Evolutionary conservation across 2,113 vertebrate genomes (phyloP).

Genomic region (Cyanoramphus novaezelandiae): DNA sequence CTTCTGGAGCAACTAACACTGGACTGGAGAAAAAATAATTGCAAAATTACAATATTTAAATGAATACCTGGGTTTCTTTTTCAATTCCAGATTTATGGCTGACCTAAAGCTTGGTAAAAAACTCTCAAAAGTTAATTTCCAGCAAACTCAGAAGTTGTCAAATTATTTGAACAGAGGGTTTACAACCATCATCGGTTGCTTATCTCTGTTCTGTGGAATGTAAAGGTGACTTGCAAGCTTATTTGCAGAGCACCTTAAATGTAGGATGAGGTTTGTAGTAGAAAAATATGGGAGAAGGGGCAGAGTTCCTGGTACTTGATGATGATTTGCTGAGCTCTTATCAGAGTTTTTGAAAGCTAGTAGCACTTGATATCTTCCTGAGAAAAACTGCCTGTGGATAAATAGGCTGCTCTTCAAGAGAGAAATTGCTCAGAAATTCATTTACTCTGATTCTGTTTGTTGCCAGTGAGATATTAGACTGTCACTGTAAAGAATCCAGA

Average conservation of each 20-base stretch:
- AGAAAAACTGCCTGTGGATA: neutral
- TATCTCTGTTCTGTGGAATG: neutral
- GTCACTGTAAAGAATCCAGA: neutral
- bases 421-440: neutral
- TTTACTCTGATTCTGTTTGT: neutral
- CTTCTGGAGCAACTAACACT: neutral
- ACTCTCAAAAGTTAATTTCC: neutral
- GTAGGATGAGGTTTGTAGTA: neutral
- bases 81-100: neutral
- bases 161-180: neutral
- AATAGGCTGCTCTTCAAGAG: neutral
- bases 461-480: neutral
- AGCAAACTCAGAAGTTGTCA: neutral
- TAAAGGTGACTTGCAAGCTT: neutral
- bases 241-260: neutral
- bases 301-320: neutral
- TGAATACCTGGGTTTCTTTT: neutral
- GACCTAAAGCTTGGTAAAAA: neutral
- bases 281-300: neutral
- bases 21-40: neutral
- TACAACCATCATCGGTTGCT: neutral
- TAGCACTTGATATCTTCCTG: neutral
- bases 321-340: neutral
- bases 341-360: neutral
- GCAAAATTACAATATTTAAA: neutral